These are phyloP conservation scores for Centropyge bicolor DNA, from an alignment of 2,797 vertebrate species.

Conservation along the genomic window DNA sequence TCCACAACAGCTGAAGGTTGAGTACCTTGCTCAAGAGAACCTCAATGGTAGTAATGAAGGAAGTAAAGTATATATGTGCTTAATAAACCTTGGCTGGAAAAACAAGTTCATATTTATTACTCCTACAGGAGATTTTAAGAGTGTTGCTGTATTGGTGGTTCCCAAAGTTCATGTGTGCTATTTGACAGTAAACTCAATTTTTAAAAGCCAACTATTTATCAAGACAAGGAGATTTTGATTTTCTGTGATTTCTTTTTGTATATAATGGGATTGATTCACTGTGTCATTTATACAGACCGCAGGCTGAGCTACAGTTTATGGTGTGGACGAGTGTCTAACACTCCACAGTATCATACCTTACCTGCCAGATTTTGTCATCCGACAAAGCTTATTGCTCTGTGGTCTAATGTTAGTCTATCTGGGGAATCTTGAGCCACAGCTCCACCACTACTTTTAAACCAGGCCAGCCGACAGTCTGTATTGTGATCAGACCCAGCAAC, in stretches of 20 bases:
- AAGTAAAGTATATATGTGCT: neutral
- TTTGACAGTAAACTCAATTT: neutral
- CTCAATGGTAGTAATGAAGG: too few species aligned
- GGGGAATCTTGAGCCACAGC: conserved; percentile 28
- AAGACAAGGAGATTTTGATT: neutral
- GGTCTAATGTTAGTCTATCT: conserved; percentile 16
- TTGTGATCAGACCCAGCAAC: conserved; percentile 36
- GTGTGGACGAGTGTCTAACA: neutral
- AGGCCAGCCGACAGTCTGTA: conserved; percentile 39
- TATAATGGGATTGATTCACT: neutral
- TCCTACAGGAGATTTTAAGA: neutral
- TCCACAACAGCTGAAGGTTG: too few species aligned
- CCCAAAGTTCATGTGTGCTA: neutral
- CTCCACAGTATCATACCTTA: neutral
- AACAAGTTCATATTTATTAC: neutral
- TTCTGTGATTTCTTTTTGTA: neutral
- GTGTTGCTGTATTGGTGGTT: neutral
- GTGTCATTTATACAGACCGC: neutral
- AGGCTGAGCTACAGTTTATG: neutral
- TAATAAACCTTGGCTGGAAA: neutral
- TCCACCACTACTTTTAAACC: conserved; percentile 21
- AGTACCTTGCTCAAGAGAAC: too few species aligned
- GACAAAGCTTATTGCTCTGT: neutral
- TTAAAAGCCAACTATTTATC: neutral
- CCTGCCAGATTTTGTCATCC: conserved; percentile 1